Evolutionary conservation across 1,140 invertebrate genomes (phyloP).

Genomic region (Microplitis demolitor): DNA sequence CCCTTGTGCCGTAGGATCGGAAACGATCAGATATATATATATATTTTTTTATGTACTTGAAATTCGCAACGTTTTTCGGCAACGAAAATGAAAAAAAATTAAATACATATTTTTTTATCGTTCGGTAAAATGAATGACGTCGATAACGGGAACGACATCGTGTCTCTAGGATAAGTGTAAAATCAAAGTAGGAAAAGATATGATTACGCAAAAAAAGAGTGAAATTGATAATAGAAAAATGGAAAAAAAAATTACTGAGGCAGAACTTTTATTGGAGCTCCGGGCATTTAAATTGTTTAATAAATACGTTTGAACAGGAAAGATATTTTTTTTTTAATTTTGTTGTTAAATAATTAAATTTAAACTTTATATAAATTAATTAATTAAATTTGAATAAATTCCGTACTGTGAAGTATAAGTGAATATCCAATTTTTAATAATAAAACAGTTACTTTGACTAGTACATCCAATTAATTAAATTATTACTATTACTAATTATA

Average conservation of each 20-base stretch:
- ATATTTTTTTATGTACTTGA: too few relatives aligned
- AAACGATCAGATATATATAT: slow-evolving; percentile 13
- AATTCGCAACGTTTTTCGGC: too few relatives aligned
- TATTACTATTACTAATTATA: too few relatives aligned
- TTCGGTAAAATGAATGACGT: slow-evolving; percentile 17
- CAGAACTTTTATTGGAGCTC: background rate
- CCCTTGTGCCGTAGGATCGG: background rate
- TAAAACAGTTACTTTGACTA: too few relatives aligned
- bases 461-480: too few relatives aligned
- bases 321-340: too few relatives aligned
- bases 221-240: background rate
- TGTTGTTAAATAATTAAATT: too few relatives aligned
- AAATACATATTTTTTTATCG: slow-evolving; percentile 8
- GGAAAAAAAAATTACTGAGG: background rate
- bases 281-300: background rate
- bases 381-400: too few relatives aligned
- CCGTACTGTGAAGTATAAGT: too few relatives aligned
- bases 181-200: background rate
- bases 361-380: too few relatives aligned
- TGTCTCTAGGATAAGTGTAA: slow-evolving; percentile 1
- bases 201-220: background rate
- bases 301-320: background rate
- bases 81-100: too few relatives aligned
- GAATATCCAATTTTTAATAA: too few relatives aligned
- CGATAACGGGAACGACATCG: slow-evolving; percentile 19